phyloP scores from a whole-genome alignment of 2,888 invertebrate species.

The Drosophila atripex region DNA sequence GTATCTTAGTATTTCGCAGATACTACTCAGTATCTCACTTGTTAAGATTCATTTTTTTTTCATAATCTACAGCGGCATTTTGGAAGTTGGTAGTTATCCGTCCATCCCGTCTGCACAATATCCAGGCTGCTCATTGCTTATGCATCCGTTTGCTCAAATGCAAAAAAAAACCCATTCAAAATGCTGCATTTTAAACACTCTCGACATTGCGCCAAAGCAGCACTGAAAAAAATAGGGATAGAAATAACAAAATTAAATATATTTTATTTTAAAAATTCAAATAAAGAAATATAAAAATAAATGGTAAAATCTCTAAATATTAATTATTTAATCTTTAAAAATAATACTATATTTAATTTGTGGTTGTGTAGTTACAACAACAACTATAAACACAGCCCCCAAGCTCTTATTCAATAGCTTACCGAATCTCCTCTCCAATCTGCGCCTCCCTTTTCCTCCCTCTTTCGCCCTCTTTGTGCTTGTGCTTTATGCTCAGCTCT shows the following conservation, averaged over 20 bases:
- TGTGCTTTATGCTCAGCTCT: slow-evolving; percentile 1
- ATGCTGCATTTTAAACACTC: slow-evolving; percentile 41
- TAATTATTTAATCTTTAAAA: too few species aligned
- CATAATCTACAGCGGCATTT: background rate
- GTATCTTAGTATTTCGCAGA: background rate
- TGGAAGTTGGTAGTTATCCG: slow-evolving; percentile 21
- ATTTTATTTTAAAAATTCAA: too few species aligned
- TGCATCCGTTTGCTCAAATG: slow-evolving; percentile 39
- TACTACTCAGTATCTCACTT: background rate
- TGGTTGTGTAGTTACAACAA: background rate
- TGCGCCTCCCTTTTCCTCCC: slow-evolving; percentile 3
- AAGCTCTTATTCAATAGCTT: slow-evolving; percentile 56
- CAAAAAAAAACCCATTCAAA: slow-evolving; percentile 35
- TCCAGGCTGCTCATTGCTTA: slow-evolving; percentile 40
- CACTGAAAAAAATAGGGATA: background rate
- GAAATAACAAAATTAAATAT: too few species aligned
- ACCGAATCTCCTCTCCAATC: slow-evolving; percentile 43
- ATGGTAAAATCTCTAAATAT: too few species aligned
- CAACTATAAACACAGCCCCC: background rate
- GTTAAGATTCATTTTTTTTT: too few species aligned
- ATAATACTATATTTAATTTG: background rate
- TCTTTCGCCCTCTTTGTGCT: slow-evolving; percentile 19
- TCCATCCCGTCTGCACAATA: slow-evolving; percentile 20
- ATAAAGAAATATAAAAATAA: too few species aligned
- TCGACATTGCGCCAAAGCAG: slow-evolving; percentile 22